Conservation (phyloP, 2,888 invertebrate genomes). For the Tholera decimalis region DNA sequence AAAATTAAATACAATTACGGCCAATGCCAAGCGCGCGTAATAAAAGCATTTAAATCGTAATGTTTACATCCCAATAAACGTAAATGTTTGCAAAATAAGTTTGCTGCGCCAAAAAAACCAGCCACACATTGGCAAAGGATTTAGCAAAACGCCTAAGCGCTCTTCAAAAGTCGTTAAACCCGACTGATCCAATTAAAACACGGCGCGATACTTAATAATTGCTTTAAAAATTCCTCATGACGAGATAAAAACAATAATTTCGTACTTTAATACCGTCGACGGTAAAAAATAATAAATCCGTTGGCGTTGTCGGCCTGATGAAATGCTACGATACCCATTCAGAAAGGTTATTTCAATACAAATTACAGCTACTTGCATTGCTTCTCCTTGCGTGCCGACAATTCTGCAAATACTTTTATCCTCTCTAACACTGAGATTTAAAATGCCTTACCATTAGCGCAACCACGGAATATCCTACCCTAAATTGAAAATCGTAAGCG, state of each 20-base stretch:
- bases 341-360: constrained; percentile 90
- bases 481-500: constrained; percentile 32
- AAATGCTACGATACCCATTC: constrained; percentile 89
- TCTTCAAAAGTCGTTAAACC: constrained; percentile 84
- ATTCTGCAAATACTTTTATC: constrained; percentile 90
- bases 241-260: constrained; percentile 91
- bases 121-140: constrained; percentile 60
- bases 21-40: constrained; percentile 30
- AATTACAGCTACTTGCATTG: constrained; percentile 90
- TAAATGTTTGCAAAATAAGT: constrained; percentile 58
- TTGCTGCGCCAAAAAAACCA: constrained; percentile 59
- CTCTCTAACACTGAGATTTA: constrained; percentile 77
- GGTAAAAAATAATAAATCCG: constrained; percentile 90
- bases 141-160: constrained; percentile 79
- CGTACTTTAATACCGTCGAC: constrained; percentile 85
- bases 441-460: constrained; percentile 57
- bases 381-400: constrained; percentile 87
- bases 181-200: constrained; percentile 89
- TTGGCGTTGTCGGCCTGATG: constrained; percentile 82
- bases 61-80: constrained; percentile 64
- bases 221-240: constrained; percentile 88
- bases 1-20: constrained; percentile 40
- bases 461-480: constrained; percentile 53
- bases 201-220: constrained; percentile 89
- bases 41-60: constrained; percentile 56